Evolutionary conservation across 2,797 vertebrate species (phyloP).

Genomic region (Hydrophis major): DNA sequence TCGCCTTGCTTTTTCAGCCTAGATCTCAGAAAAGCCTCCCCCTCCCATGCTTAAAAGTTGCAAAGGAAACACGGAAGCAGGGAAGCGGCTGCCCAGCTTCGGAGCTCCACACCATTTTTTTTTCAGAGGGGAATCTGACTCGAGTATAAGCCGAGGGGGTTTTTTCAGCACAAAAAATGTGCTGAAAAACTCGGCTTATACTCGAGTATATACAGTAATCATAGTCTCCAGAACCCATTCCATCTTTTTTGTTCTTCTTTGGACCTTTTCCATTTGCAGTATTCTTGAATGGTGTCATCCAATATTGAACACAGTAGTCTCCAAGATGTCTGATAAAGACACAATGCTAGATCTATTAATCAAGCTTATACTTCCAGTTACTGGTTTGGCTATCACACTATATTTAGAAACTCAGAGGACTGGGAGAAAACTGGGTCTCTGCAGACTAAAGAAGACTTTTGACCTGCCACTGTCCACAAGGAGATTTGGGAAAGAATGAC

Average conservation of each 20-base stretch:
- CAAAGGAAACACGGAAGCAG: too few relatives aligned
- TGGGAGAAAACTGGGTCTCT: too few relatives aligned
- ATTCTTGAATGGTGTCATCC: not conserved
- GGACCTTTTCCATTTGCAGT: not conserved
- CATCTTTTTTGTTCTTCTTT: not conserved
- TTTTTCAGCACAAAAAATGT: too few relatives aligned
- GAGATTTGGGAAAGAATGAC: not conserved
- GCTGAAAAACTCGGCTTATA: too few relatives aligned
- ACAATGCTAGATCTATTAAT: not conserved
- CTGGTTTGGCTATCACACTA: not conserved
- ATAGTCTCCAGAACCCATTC: not conserved
- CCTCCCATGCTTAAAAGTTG: too few relatives aligned
- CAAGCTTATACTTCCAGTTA: not conserved
- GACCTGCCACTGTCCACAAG: not conserved
- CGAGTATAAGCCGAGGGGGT: too few relatives aligned
- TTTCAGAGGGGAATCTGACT: too few relatives aligned
- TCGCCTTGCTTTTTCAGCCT: too few relatives aligned
- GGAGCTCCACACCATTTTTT: too few relatives aligned
- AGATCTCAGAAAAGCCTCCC: too few relatives aligned
- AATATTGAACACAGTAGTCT: not conserved
- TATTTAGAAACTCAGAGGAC: not conserved
- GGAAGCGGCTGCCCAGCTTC: too few relatives aligned
- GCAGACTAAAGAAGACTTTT: not conserved
- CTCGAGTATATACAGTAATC: not conserved
- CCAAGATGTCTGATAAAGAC: not conserved